A percentile compares a stretch with the other conserved stretches of the same genome.
phyloP scores from a whole-genome alignment of 2,113 vertebrate genomes.

The Nothoprocta pentlandii region DNA sequence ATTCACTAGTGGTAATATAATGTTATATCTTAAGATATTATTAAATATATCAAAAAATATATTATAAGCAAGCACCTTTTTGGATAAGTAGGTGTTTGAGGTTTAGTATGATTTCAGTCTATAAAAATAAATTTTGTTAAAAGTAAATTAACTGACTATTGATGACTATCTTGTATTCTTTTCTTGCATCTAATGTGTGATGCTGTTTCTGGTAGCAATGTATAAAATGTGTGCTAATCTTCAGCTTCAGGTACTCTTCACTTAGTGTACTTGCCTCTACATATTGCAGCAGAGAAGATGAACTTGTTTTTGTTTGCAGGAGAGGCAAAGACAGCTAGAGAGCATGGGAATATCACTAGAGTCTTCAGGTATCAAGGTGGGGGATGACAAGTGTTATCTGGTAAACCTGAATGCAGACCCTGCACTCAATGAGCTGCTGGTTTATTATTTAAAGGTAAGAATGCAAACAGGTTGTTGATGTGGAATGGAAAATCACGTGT shows the following conservation, averaged over 20 bases:
- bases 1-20: not conserved
- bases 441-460: constrained; percentile 97
- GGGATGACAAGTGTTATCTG: constrained; percentile 96
- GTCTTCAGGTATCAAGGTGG: constrained; percentile 97
- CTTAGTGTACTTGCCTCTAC: not conserved
- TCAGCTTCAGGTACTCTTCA: not conserved
- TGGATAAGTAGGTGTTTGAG: not conserved
- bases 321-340: constrained; percentile 95
- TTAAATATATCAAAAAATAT: too few species aligned
- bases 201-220: not conserved
- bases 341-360: constrained; percentile 99
- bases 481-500: not conserved
- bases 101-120: not conserved
- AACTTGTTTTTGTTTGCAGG: constrained; percentile 78
- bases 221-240: not conserved
- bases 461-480: not conserved
- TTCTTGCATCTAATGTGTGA: not conserved
- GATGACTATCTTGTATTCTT: not conserved
- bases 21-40: not conserved
- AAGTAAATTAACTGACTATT: not conserved
- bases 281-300: not conserved
- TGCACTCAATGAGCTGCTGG: constrained; percentile 95
- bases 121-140: not conserved
- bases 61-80: not conserved
- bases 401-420: constrained; percentile 98